phyloP scores from a whole-genome alignment of 2,888 invertebrate species.

The Teleiodes luculella region DNA sequence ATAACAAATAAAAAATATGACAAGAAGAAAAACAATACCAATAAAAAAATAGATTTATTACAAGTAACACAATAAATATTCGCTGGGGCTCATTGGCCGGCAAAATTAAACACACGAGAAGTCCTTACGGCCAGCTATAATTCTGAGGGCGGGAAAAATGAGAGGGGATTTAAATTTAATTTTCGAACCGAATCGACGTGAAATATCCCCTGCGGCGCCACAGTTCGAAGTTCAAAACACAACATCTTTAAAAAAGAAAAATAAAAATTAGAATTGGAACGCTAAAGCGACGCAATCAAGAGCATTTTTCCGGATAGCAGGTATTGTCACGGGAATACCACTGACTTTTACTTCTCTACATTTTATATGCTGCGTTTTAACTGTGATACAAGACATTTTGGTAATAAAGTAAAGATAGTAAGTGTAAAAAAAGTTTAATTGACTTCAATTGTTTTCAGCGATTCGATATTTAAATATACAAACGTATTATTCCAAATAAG shows the following conservation, averaged over 20 bases:
- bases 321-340: constrained; percentile 19
- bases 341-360: not conserved
- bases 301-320: constrained; percentile 15
- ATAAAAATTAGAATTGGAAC: constrained; percentile 45
- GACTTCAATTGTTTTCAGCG: not conserved
- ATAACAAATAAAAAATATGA: not conserved
- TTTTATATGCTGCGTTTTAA: not conserved
- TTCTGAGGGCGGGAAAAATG: constrained; percentile 70
- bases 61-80: constrained; percentile 22
- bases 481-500: constrained; percentile 27
- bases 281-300: constrained; percentile 26
- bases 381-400: too few relatives aligned
- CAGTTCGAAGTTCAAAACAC: constrained; percentile 56
- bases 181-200: constrained; percentile 70
- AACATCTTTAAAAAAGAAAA: constrained; percentile 47
- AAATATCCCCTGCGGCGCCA: constrained; percentile 63
- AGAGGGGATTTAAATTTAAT: constrained; percentile 77
- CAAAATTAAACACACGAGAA: constrained; percentile 59
- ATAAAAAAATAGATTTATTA: constrained; percentile 5
- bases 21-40: not conserved
- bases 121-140: constrained; percentile 62
- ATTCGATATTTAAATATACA: not conserved
- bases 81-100: constrained; percentile 40
- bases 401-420: too few relatives aligned
- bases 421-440: not conserved